Evolutionary conservation across 2,888 invertebrate species (phyloP).

Genomic region (Calameuta idolon): DNA sequence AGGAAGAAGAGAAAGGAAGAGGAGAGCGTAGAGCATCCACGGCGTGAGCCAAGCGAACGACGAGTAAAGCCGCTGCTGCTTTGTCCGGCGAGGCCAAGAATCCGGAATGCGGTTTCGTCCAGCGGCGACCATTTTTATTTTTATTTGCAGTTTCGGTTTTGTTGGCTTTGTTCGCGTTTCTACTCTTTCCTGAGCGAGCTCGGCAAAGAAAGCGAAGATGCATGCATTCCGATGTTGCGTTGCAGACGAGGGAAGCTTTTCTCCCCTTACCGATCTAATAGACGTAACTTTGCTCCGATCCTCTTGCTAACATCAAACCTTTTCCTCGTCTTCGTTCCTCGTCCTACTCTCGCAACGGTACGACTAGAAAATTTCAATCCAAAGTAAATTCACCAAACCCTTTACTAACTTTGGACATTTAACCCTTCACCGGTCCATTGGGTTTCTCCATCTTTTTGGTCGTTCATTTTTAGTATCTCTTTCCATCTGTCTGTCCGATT

Average conservation of each 20-base stretch:
- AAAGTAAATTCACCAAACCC: not conserved
- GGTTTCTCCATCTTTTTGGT: not conserved
- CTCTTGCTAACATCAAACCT: not conserved
- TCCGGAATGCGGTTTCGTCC: constrained; percentile 51
- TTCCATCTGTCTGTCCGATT: not conserved
- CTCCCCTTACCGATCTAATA: constrained; percentile 22
- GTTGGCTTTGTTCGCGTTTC: constrained; percentile 33
- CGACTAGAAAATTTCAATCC: not conserved
- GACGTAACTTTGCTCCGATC: not conserved
- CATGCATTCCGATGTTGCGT: constrained; percentile 48
- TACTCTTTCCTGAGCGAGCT: constrained; percentile 35
- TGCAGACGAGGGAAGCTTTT: constrained; percentile 22
- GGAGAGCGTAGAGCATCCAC: constrained; percentile 2
- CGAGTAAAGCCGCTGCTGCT: constrained; percentile 29
- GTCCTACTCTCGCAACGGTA: not conserved
- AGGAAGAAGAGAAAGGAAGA: not conserved
- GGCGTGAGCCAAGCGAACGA: constrained; percentile 9
- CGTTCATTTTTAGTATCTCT: not conserved
- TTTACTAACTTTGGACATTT: not conserved
- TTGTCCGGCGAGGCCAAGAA: constrained; percentile 46
- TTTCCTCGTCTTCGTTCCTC: not conserved
- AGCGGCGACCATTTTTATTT: constrained; percentile 46
- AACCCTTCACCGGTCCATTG: not conserved
- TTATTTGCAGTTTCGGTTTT: constrained; percentile 33
- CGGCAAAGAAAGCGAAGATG: constrained; percentile 44